Conservation (phyloP, 2,888 invertebrate genomes). For the Gymnocheta viridis region DNA sequence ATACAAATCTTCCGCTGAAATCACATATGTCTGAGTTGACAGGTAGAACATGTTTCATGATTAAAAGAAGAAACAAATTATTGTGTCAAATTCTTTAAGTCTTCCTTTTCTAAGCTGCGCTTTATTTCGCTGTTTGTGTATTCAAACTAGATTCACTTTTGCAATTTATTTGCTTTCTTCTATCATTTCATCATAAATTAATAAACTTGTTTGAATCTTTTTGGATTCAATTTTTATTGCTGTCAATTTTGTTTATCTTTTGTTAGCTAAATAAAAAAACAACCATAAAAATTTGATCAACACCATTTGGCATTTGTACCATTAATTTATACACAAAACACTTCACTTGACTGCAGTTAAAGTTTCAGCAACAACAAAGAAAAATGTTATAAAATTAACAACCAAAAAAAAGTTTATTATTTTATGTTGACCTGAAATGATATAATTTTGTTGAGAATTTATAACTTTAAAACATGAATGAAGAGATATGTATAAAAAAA, state of each 20-base stretch:
- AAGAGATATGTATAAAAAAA: not conserved
- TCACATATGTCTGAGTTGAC: too few species aligned
- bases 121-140: not conserved
- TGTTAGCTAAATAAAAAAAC: not conserved
- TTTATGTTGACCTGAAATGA: not conserved
- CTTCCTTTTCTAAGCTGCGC: not conserved
- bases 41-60: too few species aligned
- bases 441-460: conserved; percentile 2
- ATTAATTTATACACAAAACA: conserved; percentile 21
- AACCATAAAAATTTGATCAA: not conserved
- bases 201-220: conserved; percentile 24
- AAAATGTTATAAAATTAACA: conserved; percentile 18
- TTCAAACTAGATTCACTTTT: conserved; percentile 36
- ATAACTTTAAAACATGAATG: not conserved
- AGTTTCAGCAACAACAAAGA: not conserved
- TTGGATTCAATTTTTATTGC: not conserved
- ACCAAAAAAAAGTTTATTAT: not conserved
- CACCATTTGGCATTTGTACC: conserved; percentile 34
- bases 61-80: too few species aligned
- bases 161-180: not conserved
- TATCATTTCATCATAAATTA: conserved; percentile 6
- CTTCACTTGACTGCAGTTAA: conserved; percentile 2
- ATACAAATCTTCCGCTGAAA: too few species aligned
- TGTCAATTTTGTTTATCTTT: not conserved
- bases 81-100: not conserved